Percentiles rank a stretch among this genome's conserved stretches.
phyloP scores from a whole-genome alignment of 2,113 vertebrate species.

The Benitochromis conjunctus region DNA sequence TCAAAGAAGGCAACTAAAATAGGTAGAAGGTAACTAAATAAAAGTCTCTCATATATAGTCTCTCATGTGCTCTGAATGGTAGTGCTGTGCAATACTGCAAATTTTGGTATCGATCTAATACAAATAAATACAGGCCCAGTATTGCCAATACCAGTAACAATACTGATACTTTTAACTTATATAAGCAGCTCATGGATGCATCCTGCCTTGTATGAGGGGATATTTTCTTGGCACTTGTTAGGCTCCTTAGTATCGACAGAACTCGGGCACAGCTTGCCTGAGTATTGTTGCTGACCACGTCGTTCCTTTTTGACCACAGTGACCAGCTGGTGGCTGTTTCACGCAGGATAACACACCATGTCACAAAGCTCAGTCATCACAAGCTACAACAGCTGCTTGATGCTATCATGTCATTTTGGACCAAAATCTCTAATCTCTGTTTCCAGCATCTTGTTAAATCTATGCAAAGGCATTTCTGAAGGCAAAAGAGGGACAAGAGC shows the following conservation, averaged over 20 bases:
- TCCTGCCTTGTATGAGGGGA: background rate
- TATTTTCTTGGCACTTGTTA: background rate
- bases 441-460: background rate
- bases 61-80: background rate
- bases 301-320: background rate
- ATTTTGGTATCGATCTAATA: background rate
- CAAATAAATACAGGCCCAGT: background rate
- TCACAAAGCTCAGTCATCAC: background rate
- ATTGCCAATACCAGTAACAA: background rate
- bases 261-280: background rate
- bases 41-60: background rate
- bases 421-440: background rate
- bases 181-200: background rate
- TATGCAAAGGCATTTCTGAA: background rate
- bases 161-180: background rate
- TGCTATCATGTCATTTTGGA: background rate
- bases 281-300: background rate
- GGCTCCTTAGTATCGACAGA: background rate
- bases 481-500: background rate
- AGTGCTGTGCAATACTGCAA: background rate
- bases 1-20: background rate
- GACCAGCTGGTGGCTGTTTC: background rate
- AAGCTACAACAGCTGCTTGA: background rate
- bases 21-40: background rate
- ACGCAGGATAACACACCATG: background rate